A percentile compares a stretch with the other conserved stretches of the same genome.
Conservation (phyloP, 2,888 invertebrate species). For the Lucinisca nassula region DNA sequence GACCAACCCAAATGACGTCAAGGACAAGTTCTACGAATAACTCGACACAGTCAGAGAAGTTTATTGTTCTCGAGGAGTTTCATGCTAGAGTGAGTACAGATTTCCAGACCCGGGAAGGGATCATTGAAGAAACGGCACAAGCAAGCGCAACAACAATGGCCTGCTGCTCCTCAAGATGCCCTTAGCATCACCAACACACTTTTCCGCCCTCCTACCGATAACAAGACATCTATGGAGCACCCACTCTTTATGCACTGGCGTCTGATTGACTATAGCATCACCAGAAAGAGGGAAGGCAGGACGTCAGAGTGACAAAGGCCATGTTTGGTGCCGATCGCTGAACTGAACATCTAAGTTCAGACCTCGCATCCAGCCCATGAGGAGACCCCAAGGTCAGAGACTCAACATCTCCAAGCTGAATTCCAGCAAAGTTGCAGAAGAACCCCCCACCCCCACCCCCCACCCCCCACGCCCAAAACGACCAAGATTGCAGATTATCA, state of each 20-base stretch:
- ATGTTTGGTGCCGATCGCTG: no score
- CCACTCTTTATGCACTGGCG: constrained; percentile 29
- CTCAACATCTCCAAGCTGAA: constrained; percentile 1
- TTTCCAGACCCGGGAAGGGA: constrained; percentile 1
- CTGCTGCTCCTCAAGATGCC: constrained; percentile 8
- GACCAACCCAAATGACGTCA: no score
- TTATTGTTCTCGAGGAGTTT: no score
- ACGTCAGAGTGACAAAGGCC: no score
- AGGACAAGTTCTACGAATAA: no score
- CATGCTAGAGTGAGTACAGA: not conserved
- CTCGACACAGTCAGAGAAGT: no score
- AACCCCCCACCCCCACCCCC: no score
- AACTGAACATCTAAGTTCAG: not conserved
- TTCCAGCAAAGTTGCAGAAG: no score
- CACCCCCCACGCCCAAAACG: no score
- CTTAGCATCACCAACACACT: constrained; percentile 12
- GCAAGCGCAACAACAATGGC: constrained; percentile 25
- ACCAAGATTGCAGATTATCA: no score
- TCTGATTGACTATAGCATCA: constrained; percentile 26
- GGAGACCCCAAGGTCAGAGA: not conserved
- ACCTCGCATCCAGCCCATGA: not conserved
- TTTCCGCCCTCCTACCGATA: not conserved
- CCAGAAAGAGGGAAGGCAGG: not conserved
- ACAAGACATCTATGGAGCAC: constrained; percentile 35
- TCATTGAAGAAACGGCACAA: constrained; percentile 4